Evolutionary conservation across 2,113 vertebrate species (phyloP), one percentile per base, ranked within the genome.

Genomic region (Tupaia tana): DNA sequence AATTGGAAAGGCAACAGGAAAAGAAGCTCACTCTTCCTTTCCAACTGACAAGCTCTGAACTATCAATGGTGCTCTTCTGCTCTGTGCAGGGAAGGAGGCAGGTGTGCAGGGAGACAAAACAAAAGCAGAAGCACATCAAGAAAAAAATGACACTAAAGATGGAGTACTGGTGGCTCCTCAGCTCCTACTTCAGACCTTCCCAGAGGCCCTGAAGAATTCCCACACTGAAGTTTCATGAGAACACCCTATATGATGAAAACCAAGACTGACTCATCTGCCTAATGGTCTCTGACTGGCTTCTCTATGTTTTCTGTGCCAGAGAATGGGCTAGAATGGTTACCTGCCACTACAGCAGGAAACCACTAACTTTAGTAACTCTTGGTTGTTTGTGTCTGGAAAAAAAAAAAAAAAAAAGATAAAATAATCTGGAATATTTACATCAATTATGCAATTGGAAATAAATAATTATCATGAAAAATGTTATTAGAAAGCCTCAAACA

Each of bases 361-460:
- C 92, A 64, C 8, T 88, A 90, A 90, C 16, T 34, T 70, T 54
- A 58, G 56, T 10, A 63, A 90, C 24, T 22, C 64, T 69, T 22
- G 43, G 9, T 81, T 63, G 16, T 63, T 93, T 31, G 80, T 43
- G 34, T 81, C 63, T 61, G 27, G 88, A 90, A 83, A 70, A 14
- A 90, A 43, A 18, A 0, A 78, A 63, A 71, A 90, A 90, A 83
- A 70, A 14, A 90, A 18, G 1, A 78, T 67, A 71, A 81, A 83
- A 56, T 73, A 91, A 89, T 81, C 75, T 67, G 69, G 73, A 15
- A 61, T 75, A 82, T 93, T 91, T 93, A 79, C 52, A 78, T 73
- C 58, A 52, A 78, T 71, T n/a, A 5, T 73, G 13, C 75, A 61
- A 71, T 15, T 88, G 43, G 58, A 92, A 89, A 88, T 22, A 54